phyloP scores from a whole-genome alignment of 2,888 invertebrate species.

The Watsonalla binaria region DNA sequence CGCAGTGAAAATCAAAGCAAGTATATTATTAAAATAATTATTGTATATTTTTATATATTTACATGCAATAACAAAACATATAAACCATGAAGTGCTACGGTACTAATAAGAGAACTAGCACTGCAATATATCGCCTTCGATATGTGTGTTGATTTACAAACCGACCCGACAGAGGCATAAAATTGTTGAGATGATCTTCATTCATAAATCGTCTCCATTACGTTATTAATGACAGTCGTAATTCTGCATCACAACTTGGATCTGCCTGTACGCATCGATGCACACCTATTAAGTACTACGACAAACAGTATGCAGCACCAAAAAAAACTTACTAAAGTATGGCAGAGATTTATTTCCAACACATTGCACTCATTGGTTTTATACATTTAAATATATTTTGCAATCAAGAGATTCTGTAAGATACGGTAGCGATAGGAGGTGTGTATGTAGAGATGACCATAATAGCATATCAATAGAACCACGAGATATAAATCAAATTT shows the following conservation, averaged over 20 bases:
- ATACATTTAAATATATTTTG: too few species aligned
- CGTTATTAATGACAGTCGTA: constrained; percentile 68
- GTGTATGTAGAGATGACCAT: too few species aligned
- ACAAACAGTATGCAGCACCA: constrained; percentile 19
- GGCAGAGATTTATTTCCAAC: too few species aligned
- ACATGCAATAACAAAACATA: constrained; percentile 13
- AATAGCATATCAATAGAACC: too few species aligned
- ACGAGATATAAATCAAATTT: not conserved
- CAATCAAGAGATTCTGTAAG: too few species aligned
- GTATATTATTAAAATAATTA: too few species aligned
- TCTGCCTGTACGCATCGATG: constrained; percentile 44
- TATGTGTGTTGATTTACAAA: constrained; percentile 46
- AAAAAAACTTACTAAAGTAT: constrained; percentile 6
- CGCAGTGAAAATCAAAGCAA: constrained; percentile 2
- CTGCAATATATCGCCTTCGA: constrained; percentile 36
- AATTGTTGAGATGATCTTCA: constrained; percentile 53
- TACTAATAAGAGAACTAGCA: constrained; percentile 40
- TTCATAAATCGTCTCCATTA: constrained; percentile 65
- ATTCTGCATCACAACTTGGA: constrained; percentile 60
- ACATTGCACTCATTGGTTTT: too few species aligned
- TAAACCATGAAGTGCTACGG: constrained; percentile 22
- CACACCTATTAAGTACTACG: constrained; percentile 23
- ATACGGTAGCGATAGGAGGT: too few species aligned
- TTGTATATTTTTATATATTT: too few species aligned
- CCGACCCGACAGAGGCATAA: constrained; percentile 43